Conservation (phyloP, 2,113 vertebrate species). For the Spermophilus dauricus region DNA sequence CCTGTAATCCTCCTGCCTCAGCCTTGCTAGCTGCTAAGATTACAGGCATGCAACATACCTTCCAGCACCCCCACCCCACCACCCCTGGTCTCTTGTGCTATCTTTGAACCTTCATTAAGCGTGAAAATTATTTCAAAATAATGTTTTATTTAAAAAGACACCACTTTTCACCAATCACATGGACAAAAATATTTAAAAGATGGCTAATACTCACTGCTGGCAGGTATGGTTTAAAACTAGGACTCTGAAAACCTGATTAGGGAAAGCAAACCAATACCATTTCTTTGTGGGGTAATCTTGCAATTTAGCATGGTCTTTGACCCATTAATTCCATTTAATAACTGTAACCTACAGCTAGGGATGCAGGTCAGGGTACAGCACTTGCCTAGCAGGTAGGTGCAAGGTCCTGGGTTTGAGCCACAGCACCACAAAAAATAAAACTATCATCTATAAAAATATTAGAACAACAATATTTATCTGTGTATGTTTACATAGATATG, state of each 20-base stretch:
- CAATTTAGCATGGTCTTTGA: neutral
- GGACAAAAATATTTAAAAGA: neutral
- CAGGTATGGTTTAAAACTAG: neutral
- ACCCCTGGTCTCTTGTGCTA: neutral
- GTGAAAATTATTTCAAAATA: conserved; percentile 47
- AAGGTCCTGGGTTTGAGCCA: neutral
- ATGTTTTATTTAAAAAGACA: neutral
- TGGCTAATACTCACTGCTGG: neutral
- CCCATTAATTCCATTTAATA: neutral
- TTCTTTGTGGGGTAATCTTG: neutral
- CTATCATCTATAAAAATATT: neutral
- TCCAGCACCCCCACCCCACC: no score
- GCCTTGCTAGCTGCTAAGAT: no score
- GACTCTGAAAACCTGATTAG: neutral
- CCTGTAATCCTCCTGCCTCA: no score
- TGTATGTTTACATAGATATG: neutral
- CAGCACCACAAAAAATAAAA: neutral
- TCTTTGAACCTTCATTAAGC: neutral
- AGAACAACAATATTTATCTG: neutral
- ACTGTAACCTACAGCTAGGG: neutral
- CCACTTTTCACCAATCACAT: neutral
- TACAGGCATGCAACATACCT: no score
- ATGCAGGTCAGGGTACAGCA: neutral
- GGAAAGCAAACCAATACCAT: neutral
- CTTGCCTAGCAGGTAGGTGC: neutral